Conservation (phyloP, 30 jellyfish, hydroid and myxozoan genomes). For the Hydractinia echinata region DNA sequence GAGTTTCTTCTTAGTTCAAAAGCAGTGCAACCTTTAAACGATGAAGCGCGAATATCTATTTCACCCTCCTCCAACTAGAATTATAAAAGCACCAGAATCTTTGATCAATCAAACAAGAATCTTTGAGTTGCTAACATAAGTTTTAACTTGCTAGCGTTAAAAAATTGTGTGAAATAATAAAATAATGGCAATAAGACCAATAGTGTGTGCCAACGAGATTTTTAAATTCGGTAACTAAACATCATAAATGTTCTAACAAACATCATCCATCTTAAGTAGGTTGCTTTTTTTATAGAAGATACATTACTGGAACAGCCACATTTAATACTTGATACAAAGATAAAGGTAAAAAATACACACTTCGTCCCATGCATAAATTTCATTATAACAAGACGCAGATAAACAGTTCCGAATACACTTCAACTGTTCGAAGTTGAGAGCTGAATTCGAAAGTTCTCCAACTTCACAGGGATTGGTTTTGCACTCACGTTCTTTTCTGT, state of each 20-base stretch:
- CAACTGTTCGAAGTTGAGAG: conserved; percentile 25
- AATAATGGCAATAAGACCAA: too few relatives aligned
- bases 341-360: conserved; percentile 14
- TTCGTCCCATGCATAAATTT: conserved; percentile 92
- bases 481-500: neutral
- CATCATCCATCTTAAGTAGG: too few relatives aligned
- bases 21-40: conserved; percentile 90
- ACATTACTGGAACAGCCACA: too few relatives aligned
- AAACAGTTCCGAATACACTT: conserved; percentile 76
- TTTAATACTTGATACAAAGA: neutral
- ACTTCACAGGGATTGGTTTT: neutral
- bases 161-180: too few relatives aligned
- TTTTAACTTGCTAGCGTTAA: too few relatives aligned
- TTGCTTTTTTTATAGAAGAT: too few relatives aligned
- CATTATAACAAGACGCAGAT: conserved; percentile 66
- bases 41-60: conserved; percentile 73
- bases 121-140: too few relatives aligned
- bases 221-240: too few relatives aligned
- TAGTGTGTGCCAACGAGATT: too few relatives aligned
- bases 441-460: conserved; percentile 12
- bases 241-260: too few relatives aligned
- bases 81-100: neutral
- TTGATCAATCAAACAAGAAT: too few relatives aligned
- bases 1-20: conserved; percentile 31
- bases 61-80: conserved; percentile 88